Evolutionary conservation across 2,797 vertebrate genomes (phyloP).

Genomic region (Adelosebastes latens): DNA sequence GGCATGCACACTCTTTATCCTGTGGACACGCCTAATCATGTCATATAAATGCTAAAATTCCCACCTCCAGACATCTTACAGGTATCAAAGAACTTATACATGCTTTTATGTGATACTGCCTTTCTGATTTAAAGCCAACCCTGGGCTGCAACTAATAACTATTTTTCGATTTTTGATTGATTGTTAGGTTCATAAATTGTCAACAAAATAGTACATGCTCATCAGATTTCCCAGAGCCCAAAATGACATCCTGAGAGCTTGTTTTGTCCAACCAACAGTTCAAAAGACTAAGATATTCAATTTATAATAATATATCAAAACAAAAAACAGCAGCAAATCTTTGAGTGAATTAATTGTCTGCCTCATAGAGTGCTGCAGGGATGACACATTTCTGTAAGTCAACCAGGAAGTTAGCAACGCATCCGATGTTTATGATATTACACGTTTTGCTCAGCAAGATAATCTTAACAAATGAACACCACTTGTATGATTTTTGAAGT

Average conservation of each 20-base stretch:
- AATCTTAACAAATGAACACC: too few relatives aligned
- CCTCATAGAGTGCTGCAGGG: too few relatives aligned
- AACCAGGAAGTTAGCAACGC: too few relatives aligned
- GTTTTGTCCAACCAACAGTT: not conserved
- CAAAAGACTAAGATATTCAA: not conserved
- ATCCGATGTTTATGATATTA: too few relatives aligned
- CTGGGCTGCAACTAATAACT: not conserved
- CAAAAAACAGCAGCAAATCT: not conserved
- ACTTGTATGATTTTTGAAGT: too few relatives aligned
- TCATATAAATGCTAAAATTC: not conserved
- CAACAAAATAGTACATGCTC: not conserved
- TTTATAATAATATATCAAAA: not conserved
- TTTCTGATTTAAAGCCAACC: not conserved
- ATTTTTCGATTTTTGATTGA: not conserved
- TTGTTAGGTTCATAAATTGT: not conserved
- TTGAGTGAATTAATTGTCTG: not conserved
- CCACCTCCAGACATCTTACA: not conserved
- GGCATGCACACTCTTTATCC: not conserved
- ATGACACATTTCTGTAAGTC: not conserved
- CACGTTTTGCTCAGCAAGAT: too few relatives aligned
- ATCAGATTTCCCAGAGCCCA: not conserved
- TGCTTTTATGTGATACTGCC: not conserved
- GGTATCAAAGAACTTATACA: not conserved
- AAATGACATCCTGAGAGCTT: not conserved
- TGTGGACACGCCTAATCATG: not conserved